Evolutionary conservation across 2,113 vertebrate species (phyloP).

Genomic region (Lamprologus lemairii): DNA sequence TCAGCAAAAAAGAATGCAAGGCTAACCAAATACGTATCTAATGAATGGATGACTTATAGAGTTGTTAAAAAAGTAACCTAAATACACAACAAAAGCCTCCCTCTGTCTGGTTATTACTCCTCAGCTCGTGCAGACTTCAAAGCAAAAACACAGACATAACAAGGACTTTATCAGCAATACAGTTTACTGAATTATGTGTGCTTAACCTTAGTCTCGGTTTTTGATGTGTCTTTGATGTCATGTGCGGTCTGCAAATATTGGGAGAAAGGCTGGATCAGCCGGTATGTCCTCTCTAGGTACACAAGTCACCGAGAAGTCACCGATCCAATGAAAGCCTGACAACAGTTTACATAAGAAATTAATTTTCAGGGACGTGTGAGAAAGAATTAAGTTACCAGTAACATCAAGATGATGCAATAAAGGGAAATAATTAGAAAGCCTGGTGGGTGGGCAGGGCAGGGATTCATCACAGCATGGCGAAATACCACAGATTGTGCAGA

Average conservation of each 20-base stretch:
- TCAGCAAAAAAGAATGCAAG: not conserved
- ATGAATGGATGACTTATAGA: constrained; percentile 7
- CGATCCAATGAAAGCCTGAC: not conserved
- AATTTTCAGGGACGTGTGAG: not conserved
- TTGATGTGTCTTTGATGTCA: constrained; percentile 33
- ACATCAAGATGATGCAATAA: not conserved
- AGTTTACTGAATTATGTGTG: not conserved
- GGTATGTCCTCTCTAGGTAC: not conserved
- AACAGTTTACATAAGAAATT: not conserved
- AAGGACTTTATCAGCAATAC: constrained; percentile 13
- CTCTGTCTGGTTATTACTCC: not conserved
- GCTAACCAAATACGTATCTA: not conserved
- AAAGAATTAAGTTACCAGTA: not conserved
- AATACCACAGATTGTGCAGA: constrained; percentile 28
- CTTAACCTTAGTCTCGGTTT: constrained; percentile 5
- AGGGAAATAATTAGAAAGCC: not conserved
- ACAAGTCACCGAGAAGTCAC: not conserved
- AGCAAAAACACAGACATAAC: not conserved
- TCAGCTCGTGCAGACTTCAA: constrained; percentile 15
- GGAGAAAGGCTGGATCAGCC: not conserved
- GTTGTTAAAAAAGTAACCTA: constrained; percentile 2
- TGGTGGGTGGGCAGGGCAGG: not conserved
- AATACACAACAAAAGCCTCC: not conserved
- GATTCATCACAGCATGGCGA: constrained; percentile 3
- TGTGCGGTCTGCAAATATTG: not conserved